Evolutionary conservation across 2,797 vertebrate species (phyloP), one percentile per base, ranked within the genome.

Genomic region (Sebastes dallii): DNA sequence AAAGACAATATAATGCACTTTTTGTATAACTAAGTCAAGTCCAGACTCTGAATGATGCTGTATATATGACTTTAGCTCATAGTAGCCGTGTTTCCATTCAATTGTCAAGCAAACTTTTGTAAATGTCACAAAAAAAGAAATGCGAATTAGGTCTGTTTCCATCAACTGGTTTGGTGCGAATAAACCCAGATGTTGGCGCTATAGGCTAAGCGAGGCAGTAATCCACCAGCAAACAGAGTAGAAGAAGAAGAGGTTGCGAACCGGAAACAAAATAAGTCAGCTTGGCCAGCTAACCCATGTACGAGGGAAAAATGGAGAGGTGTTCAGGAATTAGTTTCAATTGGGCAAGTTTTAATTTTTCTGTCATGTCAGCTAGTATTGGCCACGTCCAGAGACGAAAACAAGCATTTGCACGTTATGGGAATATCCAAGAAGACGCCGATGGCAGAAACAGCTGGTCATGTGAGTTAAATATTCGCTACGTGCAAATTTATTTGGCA

Each of bases 1-100:
- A 80, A 64, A 80, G 29, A 78, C 83, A 76, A 82, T 46, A 74
- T 62, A 87, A 91, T 78, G 84, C 86, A 88, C 77, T 85, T 88
- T 82, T 66, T 80, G 68, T 79, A 66, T 32, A 42, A 67, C 62
- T 66, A 66, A 61, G 65, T 54, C 52, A n/a, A 72, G 69, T 76
- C 77, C 61, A 55, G 52, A 88, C 39, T 12, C 72, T 29, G 54
- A 34, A 29, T 66, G 59, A 59, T 82, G 67, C 56, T 71, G 25
- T 25, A 52, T 27, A 67, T 54, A 64, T 18, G 62, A 77, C 64
- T 69, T 69, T 39, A 83, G 88, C 85, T 93, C 92, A 93, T 89
- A 93, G 90, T 91, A 85, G 8, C 18, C 46, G 18, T 52, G 46
- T 52, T n/a, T 52, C 46, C 46, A 52, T n/a, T 52, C 46, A 52